Conservation (phyloP, 2,797 vertebrate species). For the Sardinella longiceps region DNA sequence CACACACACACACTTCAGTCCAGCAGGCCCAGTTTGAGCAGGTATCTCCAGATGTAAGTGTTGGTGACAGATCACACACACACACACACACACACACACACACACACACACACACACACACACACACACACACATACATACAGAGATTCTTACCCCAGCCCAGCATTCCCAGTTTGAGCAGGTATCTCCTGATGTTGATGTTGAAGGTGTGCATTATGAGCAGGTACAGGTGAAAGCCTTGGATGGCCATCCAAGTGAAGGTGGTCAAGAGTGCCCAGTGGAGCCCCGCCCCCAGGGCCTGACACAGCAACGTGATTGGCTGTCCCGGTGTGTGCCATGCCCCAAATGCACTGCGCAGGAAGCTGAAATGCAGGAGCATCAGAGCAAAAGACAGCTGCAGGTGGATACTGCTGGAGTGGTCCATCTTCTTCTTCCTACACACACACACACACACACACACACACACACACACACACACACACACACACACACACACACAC, state of each 20-base stretch:
- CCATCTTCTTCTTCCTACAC: constrained; percentile 59
- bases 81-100: no score
- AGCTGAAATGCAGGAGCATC: constrained; percentile 71
- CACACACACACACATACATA: no score
- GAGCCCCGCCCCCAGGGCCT: constrained; percentile 62
- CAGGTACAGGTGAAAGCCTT: constrained; percentile 85
- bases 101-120: no score
- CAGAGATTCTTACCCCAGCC: constrained; percentile 81
- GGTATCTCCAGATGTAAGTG: no score
- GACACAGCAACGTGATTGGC: no score
- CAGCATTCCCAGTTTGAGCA: constrained; percentile 79
- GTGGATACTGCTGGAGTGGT: constrained; percentile 68
- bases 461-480: neutral
- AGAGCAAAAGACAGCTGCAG: constrained; percentile 68
- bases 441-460: constrained; percentile 1
- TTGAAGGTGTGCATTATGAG: constrained; percentile 83
- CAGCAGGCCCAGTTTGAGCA: no score
- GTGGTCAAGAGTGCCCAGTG: constrained; percentile 78
- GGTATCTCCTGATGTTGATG: constrained; percentile 78
- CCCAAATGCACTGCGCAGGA: constrained; percentile 64
- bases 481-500: neutral
- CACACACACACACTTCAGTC: no score
- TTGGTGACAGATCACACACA: no score
- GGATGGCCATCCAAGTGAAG: constrained; percentile 78
- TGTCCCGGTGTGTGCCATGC: constrained; percentile 3